These are phyloP conservation scores for Rhyacophila evoluta DNA, from an alignment of 2,888 invertebrate species.

Conservation along the genomic window DNA sequence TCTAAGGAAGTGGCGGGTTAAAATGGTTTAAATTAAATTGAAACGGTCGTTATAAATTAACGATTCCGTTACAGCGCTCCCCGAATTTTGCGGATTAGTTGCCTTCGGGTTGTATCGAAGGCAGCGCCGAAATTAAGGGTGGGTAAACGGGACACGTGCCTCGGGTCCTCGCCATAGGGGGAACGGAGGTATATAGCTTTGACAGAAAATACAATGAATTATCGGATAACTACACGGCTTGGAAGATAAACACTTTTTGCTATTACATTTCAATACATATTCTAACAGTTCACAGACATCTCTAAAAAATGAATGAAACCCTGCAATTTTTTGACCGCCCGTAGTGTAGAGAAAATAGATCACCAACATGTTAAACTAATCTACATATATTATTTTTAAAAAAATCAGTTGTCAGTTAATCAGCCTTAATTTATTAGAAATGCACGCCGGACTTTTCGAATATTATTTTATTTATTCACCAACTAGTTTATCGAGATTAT, in stretches of 20 bases:
- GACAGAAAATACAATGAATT: conserved; percentile 22
- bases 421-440: too few relatives aligned
- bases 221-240: conserved; percentile 15
- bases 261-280: neutral
- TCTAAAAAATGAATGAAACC: too few relatives aligned
- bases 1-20: conserved; percentile 22
- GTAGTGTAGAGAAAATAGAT: too few relatives aligned
- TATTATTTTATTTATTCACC: too few relatives aligned
- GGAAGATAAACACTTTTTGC: conserved; percentile 18
- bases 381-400: too few relatives aligned
- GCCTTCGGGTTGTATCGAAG: conserved; percentile 16
- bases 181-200: neutral
- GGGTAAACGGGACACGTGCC: conserved; percentile 22
- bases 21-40: conserved; percentile 43
- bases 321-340: too few relatives aligned
- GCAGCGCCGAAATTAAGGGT: conserved; percentile 16
- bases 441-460: too few relatives aligned
- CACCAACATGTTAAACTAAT: too few relatives aligned
- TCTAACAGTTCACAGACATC: neutral
- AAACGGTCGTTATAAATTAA: conserved; percentile 42
- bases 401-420: too few relatives aligned
- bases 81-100: conserved; percentile 33
- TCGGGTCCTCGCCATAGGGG: neutral
- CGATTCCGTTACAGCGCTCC: conserved; percentile 33
- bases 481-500: too few relatives aligned